These are phyloP conservation scores for Clunio marinus DNA, from an alignment of 2,888 invertebrate species.

Conservation along the genomic window DNA sequence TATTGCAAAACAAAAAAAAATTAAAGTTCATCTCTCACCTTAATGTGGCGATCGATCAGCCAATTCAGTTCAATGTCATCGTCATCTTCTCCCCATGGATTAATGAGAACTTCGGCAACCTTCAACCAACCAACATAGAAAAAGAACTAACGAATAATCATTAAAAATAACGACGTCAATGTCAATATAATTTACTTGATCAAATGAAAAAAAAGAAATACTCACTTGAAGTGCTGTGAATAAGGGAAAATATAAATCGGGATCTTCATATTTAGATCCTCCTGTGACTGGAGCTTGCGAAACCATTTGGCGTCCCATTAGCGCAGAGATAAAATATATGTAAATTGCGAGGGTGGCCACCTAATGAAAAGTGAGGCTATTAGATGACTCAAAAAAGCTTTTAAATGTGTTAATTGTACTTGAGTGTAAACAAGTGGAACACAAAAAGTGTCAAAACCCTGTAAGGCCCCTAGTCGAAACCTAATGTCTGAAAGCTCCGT, in stretches of 20 bases:
- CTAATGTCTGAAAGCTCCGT: slow-evolving; percentile 87
- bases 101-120: slow-evolving; percentile 90
- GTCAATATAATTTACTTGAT: neutral
- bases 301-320: slow-evolving; percentile 83
- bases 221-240: slow-evolving; percentile 83
- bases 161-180: no score
- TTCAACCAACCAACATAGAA: slow-evolving; percentile 94
- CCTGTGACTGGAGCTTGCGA: slow-evolving; percentile 48
- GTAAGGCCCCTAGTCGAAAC: slow-evolving; percentile 74
- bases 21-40: no score
- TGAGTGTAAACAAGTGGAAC: slow-evolving; percentile 90
- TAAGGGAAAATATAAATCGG: slow-evolving; percentile 84
- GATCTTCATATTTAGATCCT: slow-evolving; percentile 57
- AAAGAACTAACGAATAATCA: slow-evolving; percentile 70
- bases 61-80: slow-evolving; percentile 92
- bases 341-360: slow-evolving; percentile 89
- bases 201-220: neutral
- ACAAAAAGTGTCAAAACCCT: slow-evolving; percentile 87
- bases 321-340: slow-evolving; percentile 82
- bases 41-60: slow-evolving; percentile 89
- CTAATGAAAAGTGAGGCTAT: slow-evolving; percentile 51
- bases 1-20: no score
- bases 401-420: slow-evolving; percentile 52
- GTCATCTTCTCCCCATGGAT: slow-evolving; percentile 95
- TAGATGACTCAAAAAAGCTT: neutral